Evolutionary conservation across 2,113 vertebrate species (phyloP).

Genomic region (Xiphias gladius): DNA sequence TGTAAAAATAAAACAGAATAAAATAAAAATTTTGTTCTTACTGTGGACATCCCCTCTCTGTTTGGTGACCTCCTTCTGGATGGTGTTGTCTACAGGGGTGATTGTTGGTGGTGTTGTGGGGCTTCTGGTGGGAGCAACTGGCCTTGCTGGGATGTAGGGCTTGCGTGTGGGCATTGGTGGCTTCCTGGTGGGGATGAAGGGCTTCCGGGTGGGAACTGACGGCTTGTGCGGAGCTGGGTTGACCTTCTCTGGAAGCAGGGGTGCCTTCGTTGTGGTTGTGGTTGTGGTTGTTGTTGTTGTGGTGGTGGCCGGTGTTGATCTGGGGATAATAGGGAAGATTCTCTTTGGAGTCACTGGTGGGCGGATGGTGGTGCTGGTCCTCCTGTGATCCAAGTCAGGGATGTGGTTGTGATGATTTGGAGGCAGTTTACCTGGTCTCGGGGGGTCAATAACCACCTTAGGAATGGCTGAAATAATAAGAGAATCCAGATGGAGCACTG

Average conservation of each 20-base stretch:
- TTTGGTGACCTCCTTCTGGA: conserved; percentile 90
- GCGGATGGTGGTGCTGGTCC: conserved; percentile 79
- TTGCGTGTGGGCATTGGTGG: conserved; percentile 62
- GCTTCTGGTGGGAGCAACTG: conserved; percentile 59
- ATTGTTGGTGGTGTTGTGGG: conserved; percentile 49
- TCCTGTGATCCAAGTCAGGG: conserved; percentile 83
- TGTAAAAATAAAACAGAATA: neutral
- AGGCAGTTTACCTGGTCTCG: conserved; percentile 79
- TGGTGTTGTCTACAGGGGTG: conserved; percentile 90
- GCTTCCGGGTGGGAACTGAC: conserved; percentile 61
- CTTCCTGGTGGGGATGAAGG: conserved; percentile 69
- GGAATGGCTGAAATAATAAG: conserved; percentile 84
- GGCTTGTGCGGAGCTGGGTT: conserved; percentile 68
- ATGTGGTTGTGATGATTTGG: conserved; percentile 85
- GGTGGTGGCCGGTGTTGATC: conserved; percentile 58
- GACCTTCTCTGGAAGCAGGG: neutral
- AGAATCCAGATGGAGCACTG: conserved; percentile 57
- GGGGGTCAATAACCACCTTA: conserved; percentile 87
- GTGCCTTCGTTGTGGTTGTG: conserved; percentile 53
- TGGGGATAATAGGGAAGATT: conserved; percentile 64
- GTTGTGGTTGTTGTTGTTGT: conserved; percentile 58
- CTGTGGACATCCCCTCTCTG: conserved; percentile 97
- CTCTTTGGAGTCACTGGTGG: conserved; percentile 71
- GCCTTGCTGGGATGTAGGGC: conserved; percentile 60
- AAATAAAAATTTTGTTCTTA: conserved; percentile 80